Conservation (phyloP, 2,797 vertebrate species). For the Ispidina picta region DNA sequence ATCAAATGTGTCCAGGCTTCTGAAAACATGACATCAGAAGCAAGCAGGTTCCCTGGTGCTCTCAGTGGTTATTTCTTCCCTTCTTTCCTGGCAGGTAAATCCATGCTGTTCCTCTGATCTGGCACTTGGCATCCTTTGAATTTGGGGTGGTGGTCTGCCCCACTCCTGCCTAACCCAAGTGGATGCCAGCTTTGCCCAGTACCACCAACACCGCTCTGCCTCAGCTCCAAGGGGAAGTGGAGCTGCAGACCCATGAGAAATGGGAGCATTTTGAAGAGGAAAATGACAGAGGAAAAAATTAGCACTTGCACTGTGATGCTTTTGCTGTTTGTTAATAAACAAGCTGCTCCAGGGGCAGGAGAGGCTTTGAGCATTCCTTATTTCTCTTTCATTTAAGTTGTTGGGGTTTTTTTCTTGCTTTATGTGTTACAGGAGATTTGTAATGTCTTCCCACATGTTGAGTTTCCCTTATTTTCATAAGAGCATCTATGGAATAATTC, state of each 20-base stretch:
- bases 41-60: background rate
- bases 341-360: background rate
- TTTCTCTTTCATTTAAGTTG: conserved; percentile 11
- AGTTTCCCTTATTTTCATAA: conserved; percentile 51
- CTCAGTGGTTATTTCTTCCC: background rate
- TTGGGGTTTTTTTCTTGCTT: conserved; percentile 15
- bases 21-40: background rate
- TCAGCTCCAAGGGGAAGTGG: background rate
- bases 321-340: conserved; percentile 62
- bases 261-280: background rate
- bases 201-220: rapidly evolving
- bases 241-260: conserved; percentile 9
- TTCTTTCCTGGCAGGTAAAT: background rate
- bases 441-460: conserved; percentile 61
- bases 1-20: background rate
- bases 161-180: rapidly evolving
- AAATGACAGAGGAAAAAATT: conserved; percentile 39
- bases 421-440: conserved; percentile 60
- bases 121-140: background rate
- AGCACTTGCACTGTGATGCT: conserved; percentile 31
- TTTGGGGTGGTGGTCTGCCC: background rate
- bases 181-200: background rate
- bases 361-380: conserved; percentile 32
- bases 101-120: background rate
- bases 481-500: conserved; percentile 46